Conservation (phyloP, 2,888 invertebrate species). For the Tenthredo scrophulariae region DNA sequence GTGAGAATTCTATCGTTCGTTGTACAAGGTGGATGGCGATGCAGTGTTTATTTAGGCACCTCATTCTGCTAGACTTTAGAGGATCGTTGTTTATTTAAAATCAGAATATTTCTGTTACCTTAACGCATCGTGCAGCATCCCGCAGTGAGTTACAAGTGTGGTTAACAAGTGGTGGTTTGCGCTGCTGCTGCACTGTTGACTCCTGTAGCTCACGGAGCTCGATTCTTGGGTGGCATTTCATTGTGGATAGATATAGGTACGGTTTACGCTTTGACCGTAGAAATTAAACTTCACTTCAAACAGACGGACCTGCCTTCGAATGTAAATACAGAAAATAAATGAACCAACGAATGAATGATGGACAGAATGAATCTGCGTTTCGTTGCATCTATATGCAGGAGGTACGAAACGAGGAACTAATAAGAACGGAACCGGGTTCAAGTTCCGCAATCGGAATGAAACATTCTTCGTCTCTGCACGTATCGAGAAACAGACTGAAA, state of each 20-base stretch:
- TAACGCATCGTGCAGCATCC: background rate
- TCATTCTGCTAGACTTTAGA: constrained; percentile 1
- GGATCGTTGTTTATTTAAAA: constrained; percentile 44
- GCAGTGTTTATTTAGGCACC: constrained; percentile 42
- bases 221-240: constrained; percentile 47
- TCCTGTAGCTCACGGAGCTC: background rate
- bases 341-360: background rate
- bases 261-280: constrained; percentile 4
- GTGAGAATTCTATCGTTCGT: background rate
- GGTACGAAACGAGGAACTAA: background rate
- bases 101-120: constrained; percentile 42
- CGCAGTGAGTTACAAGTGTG: constrained; percentile 41
- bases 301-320: background rate
- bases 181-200: constrained; percentile 6
- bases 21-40: background rate
- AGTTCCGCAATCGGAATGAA: background rate
- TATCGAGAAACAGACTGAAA: too few species aligned
- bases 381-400: too few species aligned
- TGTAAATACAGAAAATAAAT: background rate
- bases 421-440: background rate
- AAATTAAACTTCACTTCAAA: background rate
- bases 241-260: background rate
- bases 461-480: background rate
- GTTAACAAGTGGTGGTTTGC: constrained; percentile 19
- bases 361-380: background rate